phyloP scores from a whole-genome alignment of 2,888 invertebrate genomes.

The Himalopsyche anomala region DNA sequence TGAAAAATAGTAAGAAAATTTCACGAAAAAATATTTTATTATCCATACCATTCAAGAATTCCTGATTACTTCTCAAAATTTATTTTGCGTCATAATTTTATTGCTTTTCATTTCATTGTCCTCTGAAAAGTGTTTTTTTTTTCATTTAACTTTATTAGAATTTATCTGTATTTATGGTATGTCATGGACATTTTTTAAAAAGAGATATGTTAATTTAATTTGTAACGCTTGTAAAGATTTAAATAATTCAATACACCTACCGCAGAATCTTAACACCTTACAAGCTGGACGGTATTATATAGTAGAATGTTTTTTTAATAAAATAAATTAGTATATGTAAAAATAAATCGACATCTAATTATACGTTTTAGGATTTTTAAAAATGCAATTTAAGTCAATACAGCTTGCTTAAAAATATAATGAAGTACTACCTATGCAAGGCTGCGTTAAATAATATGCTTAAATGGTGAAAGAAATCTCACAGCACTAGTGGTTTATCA shows the following conservation, averaged over 20 bases:
- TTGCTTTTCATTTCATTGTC: background rate
- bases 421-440: too few relatives aligned
- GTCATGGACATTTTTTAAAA: constrained; percentile 1
- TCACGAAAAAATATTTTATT: background rate
- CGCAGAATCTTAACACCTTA: constrained; percentile 21
- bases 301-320: too few relatives aligned
- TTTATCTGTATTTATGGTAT: background rate
- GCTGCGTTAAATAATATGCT: too few relatives aligned
- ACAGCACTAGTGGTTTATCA: too few relatives aligned
- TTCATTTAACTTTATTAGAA: background rate
- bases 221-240: constrained; percentile 16
- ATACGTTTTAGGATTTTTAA: too few relatives aligned
- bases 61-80: background rate
- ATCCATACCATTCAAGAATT: background rate
- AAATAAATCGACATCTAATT: too few relatives aligned
- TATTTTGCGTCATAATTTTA: background rate
- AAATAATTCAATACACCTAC: constrained; percentile 26
- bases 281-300: background rate
- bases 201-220: constrained; percentile 20
- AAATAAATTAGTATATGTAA: too few relatives aligned
- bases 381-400: too few relatives aligned
- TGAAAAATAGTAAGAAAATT: background rate
- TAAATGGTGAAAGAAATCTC: too few relatives aligned
- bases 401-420: too few relatives aligned
- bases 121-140: background rate